Evolutionary conservation across 2,797 vertebrate species (phyloP), one percentile per base, ranked within the genome.

Genomic region (Meda fulgida): DNA sequence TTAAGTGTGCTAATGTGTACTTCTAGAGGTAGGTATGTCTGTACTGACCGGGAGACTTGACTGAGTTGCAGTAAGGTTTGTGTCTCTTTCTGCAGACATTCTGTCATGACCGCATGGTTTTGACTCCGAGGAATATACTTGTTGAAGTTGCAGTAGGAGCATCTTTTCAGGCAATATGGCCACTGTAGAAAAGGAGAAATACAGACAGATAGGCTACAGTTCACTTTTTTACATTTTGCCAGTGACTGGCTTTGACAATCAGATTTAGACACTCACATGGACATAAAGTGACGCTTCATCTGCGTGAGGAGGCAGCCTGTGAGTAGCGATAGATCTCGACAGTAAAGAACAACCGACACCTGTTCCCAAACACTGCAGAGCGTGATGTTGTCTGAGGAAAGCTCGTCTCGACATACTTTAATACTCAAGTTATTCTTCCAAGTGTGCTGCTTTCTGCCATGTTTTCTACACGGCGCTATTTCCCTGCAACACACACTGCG

Each of bases 91-190:
- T 95, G 94, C 85, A 99, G 94, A 71, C 97, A 97, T 85, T 91
- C 51, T 0, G 93, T 90, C 94, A 98, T 73, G 1, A 93, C 83
- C 0, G 40, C 86, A 78, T 96, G 92, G 0, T 96, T 95, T 89
- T 94, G 90, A 2, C 85, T 92, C 1, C 92, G 95, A 84, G 94
- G 89, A 66, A 97, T 95, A 81, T 98, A 98, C 76, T 97, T 97
- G 92, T 98, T 99, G 89, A 99, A 99, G 92, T 91, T 98, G 92
- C 97, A 99, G 92, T 99, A 99, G 86, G 94, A 94, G 89, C 98
- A 99, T 76, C 96, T 95, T 87, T 96, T 96, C 83, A 97, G 93
- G 82, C 98, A 99, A 89, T 97, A 99, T 0, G 98, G 98, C 97
- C 98, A 99, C 97, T 99, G 31, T 5, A 29, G 14, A 66, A 51